These are phyloP conservation scores for Cerastis leucographa DNA, from an alignment of 2,888 invertebrate species.

Conservation along the genomic window DNA sequence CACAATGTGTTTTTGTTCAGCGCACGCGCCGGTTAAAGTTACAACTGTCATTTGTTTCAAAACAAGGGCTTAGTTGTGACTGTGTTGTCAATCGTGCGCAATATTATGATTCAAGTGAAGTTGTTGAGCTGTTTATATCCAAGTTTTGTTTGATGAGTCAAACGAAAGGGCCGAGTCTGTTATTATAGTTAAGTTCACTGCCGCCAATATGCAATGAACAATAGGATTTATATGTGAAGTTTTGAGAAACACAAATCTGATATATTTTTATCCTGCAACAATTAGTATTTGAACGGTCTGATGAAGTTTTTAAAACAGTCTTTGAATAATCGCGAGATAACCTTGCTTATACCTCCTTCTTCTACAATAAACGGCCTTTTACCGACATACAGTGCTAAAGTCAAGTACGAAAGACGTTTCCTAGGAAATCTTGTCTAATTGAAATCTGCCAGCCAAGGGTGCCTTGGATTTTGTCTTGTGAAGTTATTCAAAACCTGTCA, in stretches of 20 bases:
- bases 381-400: too few relatives aligned
- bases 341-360: too few relatives aligned
- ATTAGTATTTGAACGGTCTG: not conserved
- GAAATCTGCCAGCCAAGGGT: too few relatives aligned
- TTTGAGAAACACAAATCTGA: not conserved
- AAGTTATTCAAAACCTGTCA: not conserved
- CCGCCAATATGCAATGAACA: not conserved
- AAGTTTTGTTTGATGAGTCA: conserved; percentile 32
- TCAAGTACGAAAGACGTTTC: too few relatives aligned
- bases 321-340: not conserved
- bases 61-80: conserved; percentile 43
- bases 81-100: conserved; percentile 31
- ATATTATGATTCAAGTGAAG: conserved; percentile 18
- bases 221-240: not conserved
- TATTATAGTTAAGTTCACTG: not conserved
- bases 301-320: not conserved
- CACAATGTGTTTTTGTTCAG: conserved; percentile 34
- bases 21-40: conserved; percentile 25
- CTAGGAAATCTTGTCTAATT: too few relatives aligned
- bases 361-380: too few relatives aligned
- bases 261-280: not conserved
- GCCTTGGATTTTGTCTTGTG: not conserved
- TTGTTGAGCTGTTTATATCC: conserved; percentile 10
- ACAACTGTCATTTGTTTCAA: conserved; percentile 51
- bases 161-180: not conserved